These are phyloP conservation scores for Periophthalmus modestus DNA, from an alignment of 2,113 vertebrate genomes.

Conservation along the genomic window DNA sequence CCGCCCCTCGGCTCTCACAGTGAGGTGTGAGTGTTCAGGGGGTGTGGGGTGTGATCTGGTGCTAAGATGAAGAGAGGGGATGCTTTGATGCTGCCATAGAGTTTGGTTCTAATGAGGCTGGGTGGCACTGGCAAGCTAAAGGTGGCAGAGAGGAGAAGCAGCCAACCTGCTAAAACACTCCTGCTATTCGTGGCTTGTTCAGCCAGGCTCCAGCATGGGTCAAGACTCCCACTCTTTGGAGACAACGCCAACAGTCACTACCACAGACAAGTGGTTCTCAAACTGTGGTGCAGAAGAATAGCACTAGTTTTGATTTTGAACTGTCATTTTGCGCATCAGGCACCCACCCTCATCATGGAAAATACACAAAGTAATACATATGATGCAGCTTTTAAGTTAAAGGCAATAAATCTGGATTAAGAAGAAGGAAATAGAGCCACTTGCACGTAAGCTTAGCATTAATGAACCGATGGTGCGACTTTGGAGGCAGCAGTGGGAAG, in stretches of 20 bases:
- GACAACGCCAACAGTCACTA: slow-evolving; percentile 59
- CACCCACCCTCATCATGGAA: too few relatives aligned
- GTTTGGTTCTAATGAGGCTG: slow-evolving; percentile 65
- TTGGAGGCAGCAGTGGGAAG: too few relatives aligned
- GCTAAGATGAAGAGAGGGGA: slow-evolving; percentile 43
- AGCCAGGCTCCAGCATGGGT: slow-evolving; percentile 57
- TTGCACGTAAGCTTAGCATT: too few relatives aligned
- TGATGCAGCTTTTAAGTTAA: too few relatives aligned
- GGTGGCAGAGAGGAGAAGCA: slow-evolving; percentile 51
- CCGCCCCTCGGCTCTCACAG: slow-evolving; percentile 34
- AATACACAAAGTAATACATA: too few relatives aligned
- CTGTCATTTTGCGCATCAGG: too few relatives aligned
- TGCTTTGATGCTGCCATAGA: slow-evolving; percentile 58
- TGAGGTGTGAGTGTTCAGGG: slow-evolving; percentile 33
- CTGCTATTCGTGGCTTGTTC: slow-evolving; percentile 64
- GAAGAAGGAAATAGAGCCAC: too few relatives aligned
- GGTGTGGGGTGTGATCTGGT: slow-evolving; percentile 58
- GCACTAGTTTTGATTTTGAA: too few relatives aligned
- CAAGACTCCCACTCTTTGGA: slow-evolving; percentile 47
- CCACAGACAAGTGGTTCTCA: background rate
- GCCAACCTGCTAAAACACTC: slow-evolving; percentile 62
- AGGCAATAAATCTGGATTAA: too few relatives aligned
- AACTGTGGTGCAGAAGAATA: too few relatives aligned
- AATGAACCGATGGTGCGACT: too few relatives aligned
- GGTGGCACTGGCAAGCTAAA: slow-evolving; percentile 57